Evolutionary conservation across 2,888 invertebrate species (phyloP).

Genomic region (Oligia strigilis): DNA sequence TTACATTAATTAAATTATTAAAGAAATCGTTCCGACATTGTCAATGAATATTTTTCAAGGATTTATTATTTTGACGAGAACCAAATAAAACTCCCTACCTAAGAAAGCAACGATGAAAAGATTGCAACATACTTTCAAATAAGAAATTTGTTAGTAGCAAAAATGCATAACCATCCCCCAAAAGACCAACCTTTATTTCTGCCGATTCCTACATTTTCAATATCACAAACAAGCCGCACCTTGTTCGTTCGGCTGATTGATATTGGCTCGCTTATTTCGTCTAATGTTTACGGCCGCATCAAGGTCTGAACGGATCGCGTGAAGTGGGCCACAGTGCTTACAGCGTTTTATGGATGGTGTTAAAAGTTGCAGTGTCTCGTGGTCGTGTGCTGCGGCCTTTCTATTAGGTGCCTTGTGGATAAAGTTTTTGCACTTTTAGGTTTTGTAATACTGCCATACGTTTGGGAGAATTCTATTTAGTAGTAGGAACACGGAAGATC

Average conservation of each 20-base stretch:
- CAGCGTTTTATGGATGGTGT: constrained; percentile 63
- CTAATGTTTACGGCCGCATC: constrained; percentile 69
- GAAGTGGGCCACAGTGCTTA: constrained; percentile 66
- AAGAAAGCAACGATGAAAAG: background rate
- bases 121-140: background rate
- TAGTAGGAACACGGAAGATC: too few species aligned
- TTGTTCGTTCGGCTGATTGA: constrained; percentile 68
- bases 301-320: constrained; percentile 68
- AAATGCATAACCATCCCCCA: constrained; percentile 5
- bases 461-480: background rate
- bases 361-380: constrained; percentile 64
- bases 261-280: constrained; percentile 70
- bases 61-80: background rate
- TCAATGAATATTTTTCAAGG: too few species aligned
- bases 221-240: constrained; percentile 59
- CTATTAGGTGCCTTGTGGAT: constrained; percentile 1
- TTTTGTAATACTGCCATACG: background rate
- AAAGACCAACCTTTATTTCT: constrained; percentile 24
- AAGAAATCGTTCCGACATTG: too few species aligned
- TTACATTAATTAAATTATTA: background rate
- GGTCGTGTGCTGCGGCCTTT: constrained; percentile 5
- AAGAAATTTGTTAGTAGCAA: background rate
- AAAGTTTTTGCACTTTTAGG: background rate
- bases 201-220: constrained; percentile 52
- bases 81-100: background rate